A percentile compares a stretch with the other conserved stretches of the same genome.
Conservation (phyloP, 2,797 vertebrate species). For the Gila robusta region DNA sequence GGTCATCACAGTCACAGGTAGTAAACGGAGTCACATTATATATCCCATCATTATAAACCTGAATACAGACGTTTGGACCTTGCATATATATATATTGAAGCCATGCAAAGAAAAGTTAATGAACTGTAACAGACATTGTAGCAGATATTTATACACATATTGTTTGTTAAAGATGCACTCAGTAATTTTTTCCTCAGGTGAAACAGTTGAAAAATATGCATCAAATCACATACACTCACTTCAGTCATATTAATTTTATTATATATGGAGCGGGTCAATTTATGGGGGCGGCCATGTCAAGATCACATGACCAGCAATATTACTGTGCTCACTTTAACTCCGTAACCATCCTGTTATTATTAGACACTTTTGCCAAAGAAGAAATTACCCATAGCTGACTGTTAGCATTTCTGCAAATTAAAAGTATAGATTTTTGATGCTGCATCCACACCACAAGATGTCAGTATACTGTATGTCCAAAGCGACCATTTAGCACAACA, state of each 20-base stretch:
- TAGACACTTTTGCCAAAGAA: not conserved
- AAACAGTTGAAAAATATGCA: not conserved
- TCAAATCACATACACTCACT: not conserved
- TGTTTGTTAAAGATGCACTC: not conserved
- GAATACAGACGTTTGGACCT: conserved; percentile 10
- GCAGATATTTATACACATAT: not conserved
- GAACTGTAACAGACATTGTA: not conserved
- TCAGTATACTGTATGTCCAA: not conserved
- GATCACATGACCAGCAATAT: not conserved
- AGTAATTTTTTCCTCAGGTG: not conserved
- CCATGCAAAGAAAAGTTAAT: conserved; percentile 1
- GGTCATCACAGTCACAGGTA: conserved; percentile 74
- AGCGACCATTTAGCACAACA: not conserved
- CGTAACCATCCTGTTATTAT: not conserved
- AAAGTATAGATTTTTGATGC: not conserved
- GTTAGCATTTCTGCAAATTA: no score
- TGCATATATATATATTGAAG: not conserved
- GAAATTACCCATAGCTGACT: not conserved
- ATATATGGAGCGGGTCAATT: not conserved
- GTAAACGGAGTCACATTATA: conserved; percentile 67
- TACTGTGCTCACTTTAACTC: not conserved
- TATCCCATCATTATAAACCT: conserved; percentile 50
- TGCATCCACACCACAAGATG: not conserved
- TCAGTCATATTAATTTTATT: not conserved
- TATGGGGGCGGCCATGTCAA: not conserved